These are phyloP conservation scores for Cheilosia grossa DNA, from an alignment of 2,888 invertebrate species.

Conservation along the genomic window DNA sequence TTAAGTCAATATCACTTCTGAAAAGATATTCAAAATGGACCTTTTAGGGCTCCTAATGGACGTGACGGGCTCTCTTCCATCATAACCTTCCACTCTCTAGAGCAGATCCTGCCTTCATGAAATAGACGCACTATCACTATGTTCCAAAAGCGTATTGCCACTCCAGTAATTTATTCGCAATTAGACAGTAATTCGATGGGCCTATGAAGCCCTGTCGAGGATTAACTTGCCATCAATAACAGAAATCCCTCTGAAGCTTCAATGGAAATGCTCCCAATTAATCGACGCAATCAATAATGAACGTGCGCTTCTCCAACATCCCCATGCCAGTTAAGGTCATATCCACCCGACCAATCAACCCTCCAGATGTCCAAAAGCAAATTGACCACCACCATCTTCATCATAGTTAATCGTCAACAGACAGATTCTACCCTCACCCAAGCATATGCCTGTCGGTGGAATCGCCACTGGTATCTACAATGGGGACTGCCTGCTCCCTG, in stretches of 20 bases:
- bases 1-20: too few species aligned
- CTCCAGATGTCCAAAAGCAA: background rate
- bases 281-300: constrained; percentile 9
- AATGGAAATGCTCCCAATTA: constrained; percentile 15
- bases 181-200: background rate
- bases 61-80: too few species aligned
- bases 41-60: too few species aligned
- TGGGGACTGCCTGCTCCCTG: background rate
- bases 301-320: background rate
- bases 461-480: background rate
- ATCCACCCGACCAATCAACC: background rate
- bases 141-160: too few species aligned
- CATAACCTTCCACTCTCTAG: too few species aligned
- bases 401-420: background rate
- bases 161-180: background rate
- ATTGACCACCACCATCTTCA: background rate
- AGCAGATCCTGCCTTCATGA: too few species aligned
- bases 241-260: background rate
- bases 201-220: background rate
- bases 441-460: background rate
- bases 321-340: background rate
- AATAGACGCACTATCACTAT: too few species aligned
- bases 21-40: too few species aligned
- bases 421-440: background rate
- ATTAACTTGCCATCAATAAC: constrained; percentile 20